Evolutionary conservation across 2,888 invertebrate species (phyloP).

Genomic region (Hemithea aestivaria): DNA sequence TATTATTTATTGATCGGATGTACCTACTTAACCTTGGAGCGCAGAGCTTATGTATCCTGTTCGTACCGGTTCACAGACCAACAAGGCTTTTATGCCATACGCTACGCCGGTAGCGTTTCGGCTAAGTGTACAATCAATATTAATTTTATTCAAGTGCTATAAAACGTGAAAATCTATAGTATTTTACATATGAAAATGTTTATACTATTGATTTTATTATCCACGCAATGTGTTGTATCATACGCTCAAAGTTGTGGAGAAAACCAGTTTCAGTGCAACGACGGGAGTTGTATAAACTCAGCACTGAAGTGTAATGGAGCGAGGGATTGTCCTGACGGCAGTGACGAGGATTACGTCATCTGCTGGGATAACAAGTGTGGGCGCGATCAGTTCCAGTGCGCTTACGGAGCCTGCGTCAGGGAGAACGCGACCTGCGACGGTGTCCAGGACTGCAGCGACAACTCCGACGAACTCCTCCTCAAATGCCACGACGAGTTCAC

Average conservation of each 20-base stretch:
- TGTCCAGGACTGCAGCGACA: conserved; percentile 11
- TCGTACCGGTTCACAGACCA: no score
- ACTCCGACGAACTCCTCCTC: conserved; percentile 14
- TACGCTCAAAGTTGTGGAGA: conserved; percentile 5
- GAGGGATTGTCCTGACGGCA: conserved; percentile 15
- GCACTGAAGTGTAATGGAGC: conserved; percentile 15
- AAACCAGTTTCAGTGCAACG: conserved; percentile 11
- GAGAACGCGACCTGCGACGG: conserved; percentile 9
- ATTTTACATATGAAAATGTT: no score
- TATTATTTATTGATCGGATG: no score
- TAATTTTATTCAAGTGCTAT: no score
- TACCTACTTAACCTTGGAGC: no score
- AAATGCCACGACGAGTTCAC: conserved; percentile 18
- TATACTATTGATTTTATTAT: background rate
- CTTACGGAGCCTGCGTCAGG: conserved; percentile 12
- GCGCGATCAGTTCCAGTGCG: conserved; percentile 10
- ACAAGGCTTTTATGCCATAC: no score
- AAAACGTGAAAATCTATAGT: no score
- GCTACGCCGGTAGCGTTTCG: no score
- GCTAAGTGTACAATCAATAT: no score
- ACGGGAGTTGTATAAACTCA: conserved; percentile 14
- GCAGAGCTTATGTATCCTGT: no score
- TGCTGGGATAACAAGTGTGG: conserved; percentile 15
- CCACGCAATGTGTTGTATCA: no score
- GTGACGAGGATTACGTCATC: conserved; percentile 19